These are phyloP conservation scores for Alviniconcha strummeri DNA, from an alignment of 2,888 invertebrate genomes.

Conservation along the genomic window DNA sequence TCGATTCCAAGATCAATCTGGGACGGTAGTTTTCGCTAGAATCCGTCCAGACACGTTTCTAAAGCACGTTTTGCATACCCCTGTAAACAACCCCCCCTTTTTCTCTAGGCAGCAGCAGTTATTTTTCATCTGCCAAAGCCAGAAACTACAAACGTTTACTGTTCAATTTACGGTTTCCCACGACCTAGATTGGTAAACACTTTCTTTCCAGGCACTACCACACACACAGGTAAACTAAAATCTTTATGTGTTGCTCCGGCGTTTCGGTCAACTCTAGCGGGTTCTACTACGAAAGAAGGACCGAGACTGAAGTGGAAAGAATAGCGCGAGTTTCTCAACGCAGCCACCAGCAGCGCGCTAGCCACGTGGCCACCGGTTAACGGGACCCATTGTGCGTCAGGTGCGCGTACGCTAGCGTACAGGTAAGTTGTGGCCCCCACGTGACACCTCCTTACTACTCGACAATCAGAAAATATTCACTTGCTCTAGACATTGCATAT, in stretches of 20 bases:
- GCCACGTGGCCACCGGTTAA: neutral
- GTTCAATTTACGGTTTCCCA: neutral
- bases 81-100: neutral
- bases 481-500: constrained; percentile 2
- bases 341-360: neutral
- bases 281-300: constrained; percentile 18
- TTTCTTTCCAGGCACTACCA: neutral
- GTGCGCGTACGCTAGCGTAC: constrained; percentile 31
- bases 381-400: constrained; percentile 31
- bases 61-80: neutral
- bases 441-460: constrained; percentile 23
- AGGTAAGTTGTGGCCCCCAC: constrained; percentile 17
- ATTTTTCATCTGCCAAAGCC: neutral
- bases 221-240: neutral
- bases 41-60: neutral
- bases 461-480: neutral
- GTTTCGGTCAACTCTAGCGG: neutral
- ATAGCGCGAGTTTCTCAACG: constrained; percentile 2
- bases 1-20: neutral
- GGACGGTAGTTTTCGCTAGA: neutral
- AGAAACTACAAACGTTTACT: neutral
- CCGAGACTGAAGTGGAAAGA: constrained; percentile 16
- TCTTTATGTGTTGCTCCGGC: neutral
- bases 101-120: no score
- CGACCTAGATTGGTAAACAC: neutral